Evolutionary conservation across 2,113 vertebrate species (phyloP).

Genomic region (Jacana jacana): DNA sequence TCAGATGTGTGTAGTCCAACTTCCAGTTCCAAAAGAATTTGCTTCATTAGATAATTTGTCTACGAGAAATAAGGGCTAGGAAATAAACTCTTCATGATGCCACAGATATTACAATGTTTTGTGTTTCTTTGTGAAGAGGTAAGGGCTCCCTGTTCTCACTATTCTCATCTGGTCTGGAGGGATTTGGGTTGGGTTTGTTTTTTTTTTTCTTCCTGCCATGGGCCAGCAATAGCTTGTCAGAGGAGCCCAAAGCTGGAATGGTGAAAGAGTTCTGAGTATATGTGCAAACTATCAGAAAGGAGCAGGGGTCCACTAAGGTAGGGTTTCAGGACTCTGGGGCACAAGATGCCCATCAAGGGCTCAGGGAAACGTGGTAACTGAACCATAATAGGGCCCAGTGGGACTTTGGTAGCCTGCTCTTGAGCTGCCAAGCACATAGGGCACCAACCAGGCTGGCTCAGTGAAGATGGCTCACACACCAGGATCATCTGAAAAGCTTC

Average conservation of each 20-base stretch:
- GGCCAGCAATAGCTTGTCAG: not conserved
- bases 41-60: not conserved
- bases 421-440: not conserved
- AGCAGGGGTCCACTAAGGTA: not conserved
- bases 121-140: not conserved
- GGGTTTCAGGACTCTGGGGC: not conserved
- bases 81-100: not conserved
- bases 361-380: rapidly evolving
- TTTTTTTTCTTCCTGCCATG: not conserved
- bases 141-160: not conserved
- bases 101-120: not conserved
- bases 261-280: not conserved
- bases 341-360: not conserved
- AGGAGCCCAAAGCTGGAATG: not conserved
- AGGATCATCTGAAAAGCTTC: not conserved
- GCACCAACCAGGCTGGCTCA: not conserved
- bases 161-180: not conserved
- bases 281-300: not conserved
- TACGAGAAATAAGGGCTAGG: not conserved
- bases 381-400: not conserved
- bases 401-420: not conserved
- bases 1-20: not conserved
- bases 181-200: not conserved
- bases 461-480: not conserved
- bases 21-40: not conserved